Base-by-base conservation (phyloP, 2,113 vertebrate genomes). In the Pseudorasbora parva region DNA sequence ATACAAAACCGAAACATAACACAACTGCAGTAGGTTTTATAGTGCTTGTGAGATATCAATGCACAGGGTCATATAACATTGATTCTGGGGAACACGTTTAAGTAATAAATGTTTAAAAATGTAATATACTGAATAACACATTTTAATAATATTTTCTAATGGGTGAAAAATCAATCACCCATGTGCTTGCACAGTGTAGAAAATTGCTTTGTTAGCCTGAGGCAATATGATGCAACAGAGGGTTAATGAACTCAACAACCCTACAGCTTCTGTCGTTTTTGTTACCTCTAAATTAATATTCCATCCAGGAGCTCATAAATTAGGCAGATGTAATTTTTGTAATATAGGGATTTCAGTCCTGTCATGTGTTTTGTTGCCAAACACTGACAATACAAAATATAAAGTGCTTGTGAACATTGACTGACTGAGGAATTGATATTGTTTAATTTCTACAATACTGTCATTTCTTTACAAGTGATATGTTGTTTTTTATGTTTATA, bases 151-250 rank as follows among this genome's bases (percentile, higher is more conserved):
- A 25, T 25, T 23, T 45, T 21, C 15, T 41, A n/a, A 47, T 45
- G 6, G n/a, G 6, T 23, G 41, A 72, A 72, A 45, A 72, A 72
- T 72, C 68, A 45, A 25, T 72, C 41, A 43, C 19, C 10, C 37
- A n/a, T 66, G 69, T 72, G 12, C 41, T 72, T 45, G 41, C n/a
- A 45, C 41, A 15, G 41, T 72, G 10, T 25, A 23, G 69, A 72
- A 72, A 72, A 72, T 47, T 47, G n/a, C 69, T 72, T 72, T 72
- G 12, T 72, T 72, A 47, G 25, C 69, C 69, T 72, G 69, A 72
- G 69, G 41, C 41, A 23, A 25, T n/a, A 72, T 25, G 5, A 41
- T 72, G 68, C 11, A 45, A 7, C 12, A 71, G n/a, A 60, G 69
- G 41, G 69, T 72, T 72, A 72, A 72, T 45, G 69, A 75, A 56